Evolutionary conservation across 2,113 vertebrate genomes (phyloP).

Genomic region (Gopherus flavomarginatus): DNA sequence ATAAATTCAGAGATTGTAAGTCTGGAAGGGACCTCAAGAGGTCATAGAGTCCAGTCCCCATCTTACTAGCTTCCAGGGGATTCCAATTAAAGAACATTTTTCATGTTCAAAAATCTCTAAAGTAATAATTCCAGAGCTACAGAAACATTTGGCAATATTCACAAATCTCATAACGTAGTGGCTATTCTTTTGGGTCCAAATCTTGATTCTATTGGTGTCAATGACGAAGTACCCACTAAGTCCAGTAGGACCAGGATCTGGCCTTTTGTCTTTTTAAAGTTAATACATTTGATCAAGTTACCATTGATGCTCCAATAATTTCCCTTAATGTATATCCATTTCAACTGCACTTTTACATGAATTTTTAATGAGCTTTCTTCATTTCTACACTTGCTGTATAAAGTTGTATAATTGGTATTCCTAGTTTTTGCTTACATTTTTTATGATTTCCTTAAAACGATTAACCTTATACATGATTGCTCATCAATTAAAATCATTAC

Average conservation of each 20-base stretch:
- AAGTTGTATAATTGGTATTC: not conserved
- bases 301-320: not conserved
- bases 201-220: not conserved
- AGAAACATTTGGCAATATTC: not conserved
- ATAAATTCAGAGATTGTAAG: too few species aligned
- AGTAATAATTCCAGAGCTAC: not conserved
- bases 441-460: constrained; percentile 45
- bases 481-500: constrained; percentile 21
- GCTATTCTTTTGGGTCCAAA: not conserved
- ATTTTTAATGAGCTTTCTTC: constrained; percentile 10
- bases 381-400: not conserved
- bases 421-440: not conserved
- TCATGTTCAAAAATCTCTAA: not conserved
- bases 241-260: not conserved
- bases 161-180: not conserved
- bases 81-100: not conserved
- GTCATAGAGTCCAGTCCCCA: too few species aligned
- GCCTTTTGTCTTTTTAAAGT: not conserved
- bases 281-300: not conserved
- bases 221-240: not conserved
- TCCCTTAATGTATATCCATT: constrained; percentile 6
- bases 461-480: constrained; percentile 46
- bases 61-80: not conserved
- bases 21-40: too few species aligned
- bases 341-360: not conserved